These are phyloP conservation scores for Gallinago solitaria DNA, from an alignment of 2,797 vertebrate genomes.

Conservation along the genomic window DNA sequence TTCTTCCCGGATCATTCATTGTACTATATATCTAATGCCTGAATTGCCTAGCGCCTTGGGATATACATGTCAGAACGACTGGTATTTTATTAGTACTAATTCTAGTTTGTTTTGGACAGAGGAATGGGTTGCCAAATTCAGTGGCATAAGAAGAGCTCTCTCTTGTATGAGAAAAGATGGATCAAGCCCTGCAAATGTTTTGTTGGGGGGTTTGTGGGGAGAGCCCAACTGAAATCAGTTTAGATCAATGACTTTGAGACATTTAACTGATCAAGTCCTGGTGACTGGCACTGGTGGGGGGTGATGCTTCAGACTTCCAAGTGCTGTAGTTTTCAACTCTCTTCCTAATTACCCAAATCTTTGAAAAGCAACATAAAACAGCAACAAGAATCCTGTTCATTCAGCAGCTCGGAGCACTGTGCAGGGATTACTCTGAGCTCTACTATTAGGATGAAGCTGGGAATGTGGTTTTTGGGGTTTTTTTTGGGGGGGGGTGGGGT, in stretches of 20 bases:
- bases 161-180: not conserved
- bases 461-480: not conserved
- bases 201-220: not conserved
- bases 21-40: not conserved
- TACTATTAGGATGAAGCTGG: not conserved
- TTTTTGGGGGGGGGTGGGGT: too few species aligned
- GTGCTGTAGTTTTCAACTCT: not conserved
- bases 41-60: not conserved
- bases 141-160: not conserved
- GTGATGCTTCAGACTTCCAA: not conserved
- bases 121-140: not conserved
- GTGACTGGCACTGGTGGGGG: rapidly evolving
- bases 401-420: not conserved
- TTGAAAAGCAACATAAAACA: not conserved
- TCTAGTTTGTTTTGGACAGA: not conserved
- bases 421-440: not conserved
- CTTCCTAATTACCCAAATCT: not conserved
- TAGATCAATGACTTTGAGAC: not conserved
- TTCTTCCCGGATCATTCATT: not conserved
- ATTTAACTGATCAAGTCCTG: not conserved
- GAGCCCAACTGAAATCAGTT: not conserved
- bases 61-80: not conserved
- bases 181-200: not conserved
- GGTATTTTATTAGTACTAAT: not conserved
- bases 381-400: not conserved